Base-by-base conservation (phyloP, 2,888 invertebrate species). In the Lasioglossum malachurum region DNA sequence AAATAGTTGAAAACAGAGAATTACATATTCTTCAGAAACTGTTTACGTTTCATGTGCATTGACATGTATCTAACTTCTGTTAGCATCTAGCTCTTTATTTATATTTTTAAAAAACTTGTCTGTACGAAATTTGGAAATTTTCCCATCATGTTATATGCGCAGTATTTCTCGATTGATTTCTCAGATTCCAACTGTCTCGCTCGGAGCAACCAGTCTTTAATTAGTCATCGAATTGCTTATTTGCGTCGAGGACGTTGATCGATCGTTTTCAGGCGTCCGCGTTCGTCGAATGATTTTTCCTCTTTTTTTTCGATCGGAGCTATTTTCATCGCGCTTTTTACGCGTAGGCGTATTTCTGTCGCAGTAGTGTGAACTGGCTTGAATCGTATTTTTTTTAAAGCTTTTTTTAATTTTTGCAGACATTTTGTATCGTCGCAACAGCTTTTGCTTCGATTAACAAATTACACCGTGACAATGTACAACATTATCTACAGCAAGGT, bases 381-480 rank as follows among this genome's bases (percentile, higher is more conserved):
- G 80, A 31, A 16, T 81, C 53, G 57, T 57, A 57, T 78, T 35
- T 81, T 80, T 35, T 67, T 64, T 75, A 7, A 10, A 31, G 19
- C 41, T 64, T 64, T 64, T 64, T 64, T 31, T 64, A 64, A 72
- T 72, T 67, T 80, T 86, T 87, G 38, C 46, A 75, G 69, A 64
- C 49, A 71, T 69, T 77, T 71, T 73, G 69, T 57, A 57, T 71
- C 82, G 46, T 49, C 57, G 67, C 64, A 78, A 31, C 67, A 76
- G 83, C 78, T 85, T 57, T 78, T 27, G 71, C 72, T 78, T 77
- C 72, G 72, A 87, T 67, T 84, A 80, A 88, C 75, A 75, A 80
- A 71, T 57, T 41, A 75, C 75, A 80, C 44, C 49, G 60, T 23
- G 38, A 41, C 72, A 67, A 69, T 73, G 41, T 73, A 57, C 78